A percentile compares a stretch with the other conserved stretches of the same genome.
Conservation (phyloP, 2,888 invertebrate genomes). For the Epirrhoe alternata region DNA sequence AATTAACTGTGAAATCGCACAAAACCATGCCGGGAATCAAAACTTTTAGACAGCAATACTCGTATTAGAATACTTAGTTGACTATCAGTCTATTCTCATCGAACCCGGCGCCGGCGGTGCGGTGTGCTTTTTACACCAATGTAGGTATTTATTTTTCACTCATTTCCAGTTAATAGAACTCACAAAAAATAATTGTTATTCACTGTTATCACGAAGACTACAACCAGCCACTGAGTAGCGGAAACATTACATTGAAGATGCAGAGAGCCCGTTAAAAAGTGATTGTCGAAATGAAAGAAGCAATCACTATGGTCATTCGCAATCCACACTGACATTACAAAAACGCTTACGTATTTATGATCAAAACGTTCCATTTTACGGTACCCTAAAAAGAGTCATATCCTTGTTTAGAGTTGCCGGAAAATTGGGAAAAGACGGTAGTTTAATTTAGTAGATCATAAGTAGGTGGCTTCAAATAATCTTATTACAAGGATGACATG, state of each 20-base stretch:
- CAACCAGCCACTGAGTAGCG: slow-evolving; percentile 12
- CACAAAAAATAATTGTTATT: neutral
- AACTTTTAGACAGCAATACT: too few species aligned
- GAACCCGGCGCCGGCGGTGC: neutral
- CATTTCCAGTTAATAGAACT: neutral
- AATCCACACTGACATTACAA: slow-evolving; percentile 37
- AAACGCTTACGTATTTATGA: slow-evolving; percentile 39
- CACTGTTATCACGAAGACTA: neutral
- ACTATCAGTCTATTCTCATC: too few species aligned
- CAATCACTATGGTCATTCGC: slow-evolving; percentile 38
- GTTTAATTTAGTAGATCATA: neutral
- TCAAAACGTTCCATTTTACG: slow-evolving; percentile 40
- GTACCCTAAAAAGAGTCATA: slow-evolving; percentile 44
- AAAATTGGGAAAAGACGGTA: slow-evolving; percentile 13
- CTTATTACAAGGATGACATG: too few species aligned
- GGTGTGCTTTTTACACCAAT: neutral
- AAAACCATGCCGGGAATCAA: too few species aligned
- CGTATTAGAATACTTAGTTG: too few species aligned
- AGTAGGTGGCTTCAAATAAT: too few species aligned
- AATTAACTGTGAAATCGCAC: too few species aligned
- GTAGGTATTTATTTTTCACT: neutral
- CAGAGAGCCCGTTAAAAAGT: slow-evolving; percentile 32
- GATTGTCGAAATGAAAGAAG: slow-evolving; percentile 31
- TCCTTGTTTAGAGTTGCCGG: slow-evolving; percentile 25
- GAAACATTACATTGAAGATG: slow-evolving; percentile 18